A percentile compares a stretch with the other conserved stretches of the same genome.
These are phyloP conservation scores for Oceanodroma tethys DNA, from an alignment of 2,113 vertebrate genomes.

Conservation along the genomic window DNA sequence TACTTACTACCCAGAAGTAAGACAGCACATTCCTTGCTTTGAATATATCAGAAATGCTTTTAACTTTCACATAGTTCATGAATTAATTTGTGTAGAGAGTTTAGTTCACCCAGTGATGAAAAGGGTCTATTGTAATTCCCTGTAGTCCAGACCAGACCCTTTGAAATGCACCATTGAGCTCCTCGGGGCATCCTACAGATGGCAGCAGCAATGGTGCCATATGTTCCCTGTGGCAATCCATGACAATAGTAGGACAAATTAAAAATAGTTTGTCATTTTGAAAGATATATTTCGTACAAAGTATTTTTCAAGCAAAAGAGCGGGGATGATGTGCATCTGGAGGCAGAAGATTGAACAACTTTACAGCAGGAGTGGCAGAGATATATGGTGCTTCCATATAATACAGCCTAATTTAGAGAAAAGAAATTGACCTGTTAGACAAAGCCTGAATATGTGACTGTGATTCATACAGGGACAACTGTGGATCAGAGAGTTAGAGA, in stretches of 20 bases:
- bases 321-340: background rate
- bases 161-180: background rate
- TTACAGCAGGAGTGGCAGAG: conserved; percentile 10
- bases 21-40: background rate
- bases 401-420: background rate
- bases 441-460: background rate
- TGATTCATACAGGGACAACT: background rate
- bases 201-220: conserved; percentile 35
- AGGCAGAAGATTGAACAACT: conserved; percentile 30
- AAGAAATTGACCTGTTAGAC: conserved; percentile 17
- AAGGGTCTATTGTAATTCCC: background rate
- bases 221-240: background rate
- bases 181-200: conserved; percentile 38
- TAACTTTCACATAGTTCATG: background rate
- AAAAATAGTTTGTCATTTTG: conserved; percentile 69
- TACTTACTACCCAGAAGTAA: conserved; percentile 8
- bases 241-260: conserved; percentile 42
- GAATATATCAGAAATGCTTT: background rate
- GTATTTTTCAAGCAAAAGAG: conserved; percentile 45
- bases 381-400: background rate
- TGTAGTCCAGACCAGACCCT: background rate
- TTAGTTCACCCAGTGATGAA: background rate
- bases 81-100: background rate
- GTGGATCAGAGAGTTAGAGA: background rate
- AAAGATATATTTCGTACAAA: conserved; percentile 56